These are phyloP conservation scores for Tichodroma muraria DNA, from an alignment of 2,113 vertebrate genomes.

Conservation along the genomic window DNA sequence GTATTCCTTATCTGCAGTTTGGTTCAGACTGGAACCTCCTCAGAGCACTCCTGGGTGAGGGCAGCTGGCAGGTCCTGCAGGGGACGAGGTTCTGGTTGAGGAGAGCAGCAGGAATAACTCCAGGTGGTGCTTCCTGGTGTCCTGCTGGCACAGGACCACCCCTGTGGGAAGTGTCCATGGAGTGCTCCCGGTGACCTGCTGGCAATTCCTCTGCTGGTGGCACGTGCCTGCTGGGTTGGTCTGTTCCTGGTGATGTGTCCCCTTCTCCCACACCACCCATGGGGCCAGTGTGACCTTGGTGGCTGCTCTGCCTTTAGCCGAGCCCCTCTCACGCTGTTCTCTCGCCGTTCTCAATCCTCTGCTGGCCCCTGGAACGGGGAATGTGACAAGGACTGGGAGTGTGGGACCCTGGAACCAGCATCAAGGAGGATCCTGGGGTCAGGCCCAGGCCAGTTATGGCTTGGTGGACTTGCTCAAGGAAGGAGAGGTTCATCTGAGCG, in stretches of 20 bases:
- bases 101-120: neutral
- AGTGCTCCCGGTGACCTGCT: neutral
- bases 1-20: neutral
- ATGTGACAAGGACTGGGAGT: neutral
- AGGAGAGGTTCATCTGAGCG: neutral
- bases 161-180: neutral
- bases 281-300: neutral
- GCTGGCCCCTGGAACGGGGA: neutral
- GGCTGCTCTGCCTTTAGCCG: neutral
- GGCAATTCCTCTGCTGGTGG: neutral
- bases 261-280: neutral
- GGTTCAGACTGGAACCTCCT: neutral
- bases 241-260: neutral
- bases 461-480: neutral
- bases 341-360: neutral
- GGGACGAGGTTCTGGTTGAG: neutral
- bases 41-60: neutral
- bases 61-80: neutral
- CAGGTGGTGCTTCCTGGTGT: neutral
- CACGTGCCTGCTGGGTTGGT: neutral
- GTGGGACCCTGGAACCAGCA: neutral
- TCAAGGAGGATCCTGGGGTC: neutral
- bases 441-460: neutral
- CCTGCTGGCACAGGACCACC: neutral
- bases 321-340: neutral